phyloP scores from a whole-genome alignment of 1,140 invertebrate species.

The Drosophila elegans region DNA sequence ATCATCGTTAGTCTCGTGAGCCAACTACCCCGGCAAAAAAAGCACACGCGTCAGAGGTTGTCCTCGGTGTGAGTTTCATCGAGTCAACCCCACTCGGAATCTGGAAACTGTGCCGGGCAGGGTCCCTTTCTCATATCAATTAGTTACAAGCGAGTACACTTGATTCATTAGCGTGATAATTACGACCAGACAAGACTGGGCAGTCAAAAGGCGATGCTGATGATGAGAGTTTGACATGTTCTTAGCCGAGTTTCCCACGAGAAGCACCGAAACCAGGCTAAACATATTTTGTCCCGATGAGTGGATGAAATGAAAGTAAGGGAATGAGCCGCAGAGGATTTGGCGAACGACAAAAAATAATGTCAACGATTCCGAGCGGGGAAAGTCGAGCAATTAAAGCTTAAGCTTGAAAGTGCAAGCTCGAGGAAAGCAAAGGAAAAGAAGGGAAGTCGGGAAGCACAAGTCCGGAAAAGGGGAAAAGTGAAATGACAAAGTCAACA shows the following conservation, averaged over 20 bases:
- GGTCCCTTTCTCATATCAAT: constrained; percentile 78
- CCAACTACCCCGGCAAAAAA: constrained; percentile 19
- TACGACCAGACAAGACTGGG: constrained; percentile 55
- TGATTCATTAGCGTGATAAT: constrained; percentile 82
- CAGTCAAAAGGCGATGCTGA: constrained; percentile 27
- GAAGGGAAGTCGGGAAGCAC: background rate
- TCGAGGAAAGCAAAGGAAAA: background rate
- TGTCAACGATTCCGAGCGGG: constrained; percentile 44
- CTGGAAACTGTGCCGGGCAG: constrained; percentile 42
- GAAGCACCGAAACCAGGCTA: constrained; percentile 12
- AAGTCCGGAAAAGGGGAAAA: constrained; percentile 24
- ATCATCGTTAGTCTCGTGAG: constrained; percentile 15
- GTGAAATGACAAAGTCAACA: constrained; percentile 64
- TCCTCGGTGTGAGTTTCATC: constrained; percentile 10
- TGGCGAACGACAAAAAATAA: constrained; percentile 41
- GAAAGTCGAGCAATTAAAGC: constrained; percentile 53
- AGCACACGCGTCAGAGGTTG: constrained; percentile 24
- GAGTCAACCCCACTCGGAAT: constrained; percentile 31
- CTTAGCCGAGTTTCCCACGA: constrained; percentile 63
- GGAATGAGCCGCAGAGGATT: background rate
- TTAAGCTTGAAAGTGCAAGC: constrained; percentile 28
- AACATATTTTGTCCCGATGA: constrained; percentile 50
- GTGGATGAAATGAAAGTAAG: background rate
- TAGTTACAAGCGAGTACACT: constrained; percentile 79
- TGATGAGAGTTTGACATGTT: constrained; percentile 61